Percentiles rank a stretch among this genome's conserved stretches.
phyloP scores from a whole-genome alignment of 2,113 vertebrate species.

The Haplotaxodon microlepis region DNA sequence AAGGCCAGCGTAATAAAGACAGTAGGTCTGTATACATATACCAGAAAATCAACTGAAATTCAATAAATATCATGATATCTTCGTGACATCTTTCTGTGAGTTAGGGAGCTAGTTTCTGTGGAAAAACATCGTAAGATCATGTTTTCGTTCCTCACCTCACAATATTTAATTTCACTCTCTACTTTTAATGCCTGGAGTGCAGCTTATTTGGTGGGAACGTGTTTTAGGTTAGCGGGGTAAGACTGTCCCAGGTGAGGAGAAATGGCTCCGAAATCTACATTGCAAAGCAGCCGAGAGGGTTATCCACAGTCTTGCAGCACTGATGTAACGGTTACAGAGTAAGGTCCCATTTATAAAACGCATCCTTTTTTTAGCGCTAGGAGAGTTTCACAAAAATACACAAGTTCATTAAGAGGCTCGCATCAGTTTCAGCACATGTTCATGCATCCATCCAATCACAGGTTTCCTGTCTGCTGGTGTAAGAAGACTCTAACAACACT shows the following conservation, averaged over 20 bases:
- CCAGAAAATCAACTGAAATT: neutral
- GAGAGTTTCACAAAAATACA: neutral
- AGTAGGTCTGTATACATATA: neutral
- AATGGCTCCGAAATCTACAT: neutral
- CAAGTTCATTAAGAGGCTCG: neutral
- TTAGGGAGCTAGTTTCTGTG: rapidly evolving
- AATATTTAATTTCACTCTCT: neutral
- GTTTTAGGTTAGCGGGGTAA: neutral
- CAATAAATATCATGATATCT: neutral
- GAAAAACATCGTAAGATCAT: rapidly evolving
- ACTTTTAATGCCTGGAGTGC: neutral
- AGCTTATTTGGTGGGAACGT: neutral
- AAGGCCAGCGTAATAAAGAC: neutral
- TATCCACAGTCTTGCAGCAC: conserved; percentile 11
- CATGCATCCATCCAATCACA: neutral
- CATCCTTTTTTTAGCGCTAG: neutral
- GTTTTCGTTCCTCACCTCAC: neutral
- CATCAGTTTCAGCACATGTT: neutral
- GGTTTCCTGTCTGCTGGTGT: neutral
- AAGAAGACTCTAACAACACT: neutral
- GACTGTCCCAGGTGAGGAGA: conserved; percentile 23
- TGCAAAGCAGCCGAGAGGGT: neutral
- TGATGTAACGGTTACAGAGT: conserved; percentile 51
- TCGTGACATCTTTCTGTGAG: neutral
- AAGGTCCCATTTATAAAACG: neutral